Base-by-base conservation (phyloP, 2,113 vertebrate species). In the Gavialis gangeticus region DNA sequence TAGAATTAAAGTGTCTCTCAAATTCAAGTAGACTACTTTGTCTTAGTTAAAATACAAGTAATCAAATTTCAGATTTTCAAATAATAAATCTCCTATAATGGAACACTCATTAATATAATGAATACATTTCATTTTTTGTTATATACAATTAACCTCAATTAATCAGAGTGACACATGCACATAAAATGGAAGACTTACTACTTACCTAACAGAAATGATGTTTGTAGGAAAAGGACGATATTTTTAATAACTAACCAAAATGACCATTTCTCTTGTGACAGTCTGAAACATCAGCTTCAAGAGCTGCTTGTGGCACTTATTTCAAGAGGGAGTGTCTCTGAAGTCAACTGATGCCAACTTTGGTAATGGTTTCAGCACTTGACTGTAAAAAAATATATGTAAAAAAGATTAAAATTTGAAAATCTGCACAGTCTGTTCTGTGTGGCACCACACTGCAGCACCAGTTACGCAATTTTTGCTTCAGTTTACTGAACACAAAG, bases 81-180 rank as follows among this genome's bases (percentile, higher is more conserved):
- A 63, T 94, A 90, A 96, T 94, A 96, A 95, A 91, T 93, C 80
- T 89, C 82, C 83, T 84, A 80, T 92, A 96, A 89, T 88, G 82
- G 79, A 97, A 96, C 95, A 89, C 90, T 88, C 95, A 93, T 96
- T 97, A 96, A 88, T 93, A 62, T 92, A 95, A 96, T 96, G 94
- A 96, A 95, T 95, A 77, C 89, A 86, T 55, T 28, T 80, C 91
- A 96, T 82, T 94, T 94, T 89, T 96, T 96, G 92, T 94, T 95
- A 93, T 92, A 95, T 92, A 92, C 93, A 96, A 95, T 92, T 96
- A 94, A 92, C 92, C 62, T 89, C 85, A 87, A 89, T 96, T 96
- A 96, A 94, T 93, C 95, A 85, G 80, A 96, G 90, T 91, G 94
- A 82, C 82, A 93, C 88, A 83, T 55, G 95, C 95, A 95, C 30